phyloP scores from a whole-genome alignment of 2,797 vertebrate genomes.

The Poecilia velifera region DNA sequence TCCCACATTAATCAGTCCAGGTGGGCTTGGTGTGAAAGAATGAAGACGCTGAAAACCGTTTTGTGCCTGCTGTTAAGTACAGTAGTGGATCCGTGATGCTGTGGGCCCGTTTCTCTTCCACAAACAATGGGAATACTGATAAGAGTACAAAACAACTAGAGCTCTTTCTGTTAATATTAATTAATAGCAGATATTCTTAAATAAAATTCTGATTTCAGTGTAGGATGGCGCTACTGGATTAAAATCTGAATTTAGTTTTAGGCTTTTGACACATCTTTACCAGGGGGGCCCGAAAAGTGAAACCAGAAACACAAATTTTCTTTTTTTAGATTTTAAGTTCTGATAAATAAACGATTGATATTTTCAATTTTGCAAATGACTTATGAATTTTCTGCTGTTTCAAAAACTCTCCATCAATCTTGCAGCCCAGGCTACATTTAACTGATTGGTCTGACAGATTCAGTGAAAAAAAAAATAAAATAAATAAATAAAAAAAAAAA shows the following conservation, averaged over 20 bases:
- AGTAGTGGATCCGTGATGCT: background rate
- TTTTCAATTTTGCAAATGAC: background rate
- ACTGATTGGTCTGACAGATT: background rate
- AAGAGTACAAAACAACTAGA: background rate
- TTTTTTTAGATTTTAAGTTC: background rate
- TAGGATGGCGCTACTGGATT: background rate
- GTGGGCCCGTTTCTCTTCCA: background rate
- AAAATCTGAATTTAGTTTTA: background rate
- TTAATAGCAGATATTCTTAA: background rate
- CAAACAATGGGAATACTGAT: background rate
- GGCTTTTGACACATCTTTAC: constrained; percentile 5
- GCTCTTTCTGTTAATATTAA: background rate
- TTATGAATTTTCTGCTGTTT: background rate
- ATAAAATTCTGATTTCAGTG: background rate
- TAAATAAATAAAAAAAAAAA: background rate
- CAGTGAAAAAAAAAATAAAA: background rate
- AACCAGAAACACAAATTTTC: background rate
- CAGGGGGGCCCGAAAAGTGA: constrained; percentile 5
- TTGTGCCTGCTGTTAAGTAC: background rate
- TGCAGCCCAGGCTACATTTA: background rate
- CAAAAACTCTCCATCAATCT: background rate
- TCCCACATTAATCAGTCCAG: background rate
- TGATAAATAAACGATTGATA: background rate
- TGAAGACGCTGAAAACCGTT: background rate
- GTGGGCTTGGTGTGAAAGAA: background rate